Conservation (phyloP, 2,797 vertebrate genomes). For the Chloroceryle amazona region DNA sequence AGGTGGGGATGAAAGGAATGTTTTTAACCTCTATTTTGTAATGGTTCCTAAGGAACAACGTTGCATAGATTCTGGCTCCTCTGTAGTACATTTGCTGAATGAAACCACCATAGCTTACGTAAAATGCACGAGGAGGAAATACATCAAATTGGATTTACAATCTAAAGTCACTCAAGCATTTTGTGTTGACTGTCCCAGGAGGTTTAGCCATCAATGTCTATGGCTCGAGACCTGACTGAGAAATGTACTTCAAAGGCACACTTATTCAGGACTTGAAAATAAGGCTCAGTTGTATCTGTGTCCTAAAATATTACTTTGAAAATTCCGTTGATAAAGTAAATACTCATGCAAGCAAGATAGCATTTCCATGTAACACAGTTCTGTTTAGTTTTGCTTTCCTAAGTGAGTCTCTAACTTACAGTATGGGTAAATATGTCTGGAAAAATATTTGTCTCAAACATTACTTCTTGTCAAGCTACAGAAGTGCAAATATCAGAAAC, state of each 20-base stretch:
- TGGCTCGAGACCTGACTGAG: neutral
- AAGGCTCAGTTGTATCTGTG: neutral
- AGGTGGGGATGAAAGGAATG: conserved; percentile 39
- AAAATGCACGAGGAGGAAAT: neutral
- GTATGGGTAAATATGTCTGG: neutral
- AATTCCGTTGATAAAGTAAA: conserved; percentile 14
- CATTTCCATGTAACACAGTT: neutral
- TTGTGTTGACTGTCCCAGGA: neutral
- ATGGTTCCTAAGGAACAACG: conserved; percentile 23
- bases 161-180: neutral
- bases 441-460: conserved; percentile 17
- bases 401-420: neutral
- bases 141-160: neutral
- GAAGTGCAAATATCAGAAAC: conserved; percentile 7
- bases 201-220: neutral
- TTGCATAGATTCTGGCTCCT: neutral
- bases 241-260: neutral
- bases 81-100: neutral
- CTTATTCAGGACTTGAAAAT: neutral
- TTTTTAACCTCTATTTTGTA: conserved; percentile 50
- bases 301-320: neutral
- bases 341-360: conserved; percentile 1
- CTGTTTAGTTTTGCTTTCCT: neutral
- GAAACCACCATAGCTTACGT: neutral
- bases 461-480: neutral